Conservation (phyloP, 2,797 vertebrate species). For the Ciconia nigra region DNA sequence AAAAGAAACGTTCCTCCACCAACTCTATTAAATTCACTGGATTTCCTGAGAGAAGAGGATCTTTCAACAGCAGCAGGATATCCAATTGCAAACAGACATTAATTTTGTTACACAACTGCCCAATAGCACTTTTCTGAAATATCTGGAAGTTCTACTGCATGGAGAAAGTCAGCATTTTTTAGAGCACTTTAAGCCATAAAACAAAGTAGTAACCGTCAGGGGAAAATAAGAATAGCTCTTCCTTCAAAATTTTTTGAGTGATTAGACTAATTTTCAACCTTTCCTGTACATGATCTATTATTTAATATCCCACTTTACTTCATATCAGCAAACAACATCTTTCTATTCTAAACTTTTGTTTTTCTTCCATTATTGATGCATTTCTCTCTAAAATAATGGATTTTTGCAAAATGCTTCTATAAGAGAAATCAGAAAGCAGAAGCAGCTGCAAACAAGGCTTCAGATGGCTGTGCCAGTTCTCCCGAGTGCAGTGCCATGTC, state of each 20-base stretch:
- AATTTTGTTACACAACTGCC: not conserved
- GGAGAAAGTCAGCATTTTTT: conserved; percentile 10
- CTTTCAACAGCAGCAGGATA: not conserved
- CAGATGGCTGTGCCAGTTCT: not conserved
- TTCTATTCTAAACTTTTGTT: not conserved
- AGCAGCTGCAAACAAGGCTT: not conserved
- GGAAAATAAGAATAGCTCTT: not conserved
- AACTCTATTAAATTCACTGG: not conserved
- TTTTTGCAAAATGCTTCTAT: not conserved
- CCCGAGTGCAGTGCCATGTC: not conserved
- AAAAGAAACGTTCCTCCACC: not conserved
- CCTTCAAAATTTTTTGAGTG: not conserved
- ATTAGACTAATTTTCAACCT: conserved; percentile 30
- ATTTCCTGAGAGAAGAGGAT: not conserved
- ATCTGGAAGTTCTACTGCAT: not conserved
- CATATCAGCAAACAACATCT: not conserved
- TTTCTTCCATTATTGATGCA: not conserved
- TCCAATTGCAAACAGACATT: not conserved
- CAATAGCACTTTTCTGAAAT: not conserved
- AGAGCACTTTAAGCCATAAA: conserved; percentile 1
- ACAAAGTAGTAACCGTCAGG: not conserved
- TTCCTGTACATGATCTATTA: not conserved
- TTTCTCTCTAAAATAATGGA: not conserved
- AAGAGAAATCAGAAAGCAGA: not conserved
- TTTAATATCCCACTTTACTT: conserved; percentile 13